Evolutionary conservation across 2,888 invertebrate genomes (phyloP).

Genomic region (Tuberolachnus salignus): DNA sequence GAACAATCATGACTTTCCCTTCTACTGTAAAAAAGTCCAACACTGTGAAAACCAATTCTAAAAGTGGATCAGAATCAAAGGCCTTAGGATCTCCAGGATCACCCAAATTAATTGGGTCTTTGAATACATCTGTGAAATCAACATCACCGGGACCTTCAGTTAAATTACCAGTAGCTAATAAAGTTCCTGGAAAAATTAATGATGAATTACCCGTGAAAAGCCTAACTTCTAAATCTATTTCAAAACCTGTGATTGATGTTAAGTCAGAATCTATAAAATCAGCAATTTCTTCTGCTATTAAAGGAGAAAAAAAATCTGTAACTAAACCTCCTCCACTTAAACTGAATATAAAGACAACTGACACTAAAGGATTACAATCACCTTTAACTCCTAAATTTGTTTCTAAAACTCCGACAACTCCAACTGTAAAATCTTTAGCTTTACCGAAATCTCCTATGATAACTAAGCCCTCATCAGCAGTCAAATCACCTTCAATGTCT

Average conservation of each 20-base stretch:
- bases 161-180: neutral
- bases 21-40: constrained; percentile 34
- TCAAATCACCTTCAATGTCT: constrained; percentile 1
- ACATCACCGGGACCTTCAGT: neutral
- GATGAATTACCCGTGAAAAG: constrained; percentile 10
- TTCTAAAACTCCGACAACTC: constrained; percentile 34
- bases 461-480: constrained; percentile 9
- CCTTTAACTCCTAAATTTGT: constrained; percentile 11
- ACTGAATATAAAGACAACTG: constrained; percentile 11
- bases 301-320: constrained; percentile 10
- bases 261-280: constrained; percentile 13
- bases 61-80: constrained; percentile 38
- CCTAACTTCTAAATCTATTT: constrained; percentile 1
- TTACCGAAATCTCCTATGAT: neutral
- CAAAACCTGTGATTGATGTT: constrained; percentile 19
- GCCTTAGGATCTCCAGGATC: constrained; percentile 10
- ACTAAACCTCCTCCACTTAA: constrained; percentile 46
- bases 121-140: constrained; percentile 1
- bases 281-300: neutral
- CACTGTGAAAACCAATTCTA: constrained; percentile 17
- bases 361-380: constrained; percentile 28
- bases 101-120: constrained; percentile 23
- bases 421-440: neutral
- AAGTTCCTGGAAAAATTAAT: neutral
- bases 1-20: constrained; percentile 42